phyloP scores from a whole-genome alignment of 2,113 vertebrate species.

The Centrocercus urophasianus region DNA sequence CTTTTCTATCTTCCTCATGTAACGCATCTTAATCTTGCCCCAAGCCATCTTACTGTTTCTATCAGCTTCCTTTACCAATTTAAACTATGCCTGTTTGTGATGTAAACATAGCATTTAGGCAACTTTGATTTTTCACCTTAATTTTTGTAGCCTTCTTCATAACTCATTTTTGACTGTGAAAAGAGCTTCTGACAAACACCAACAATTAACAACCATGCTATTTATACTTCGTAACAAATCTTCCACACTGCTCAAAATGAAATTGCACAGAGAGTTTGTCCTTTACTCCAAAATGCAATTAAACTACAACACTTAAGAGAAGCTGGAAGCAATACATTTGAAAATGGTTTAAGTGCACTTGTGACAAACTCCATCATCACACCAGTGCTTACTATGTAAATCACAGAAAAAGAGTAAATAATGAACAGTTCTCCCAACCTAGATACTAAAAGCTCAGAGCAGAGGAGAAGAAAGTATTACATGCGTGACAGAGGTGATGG shows the following conservation, averaged over 20 bases:
- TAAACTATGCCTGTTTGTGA: not conserved
- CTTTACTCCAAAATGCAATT: not conserved
- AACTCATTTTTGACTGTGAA: not conserved
- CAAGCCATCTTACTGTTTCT: not conserved
- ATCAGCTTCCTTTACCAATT: not conserved
- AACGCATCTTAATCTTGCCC: not conserved
- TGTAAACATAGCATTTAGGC: not conserved
- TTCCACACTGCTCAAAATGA: not conserved
- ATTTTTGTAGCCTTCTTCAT: not conserved
- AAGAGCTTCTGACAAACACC: rapidly evolving
- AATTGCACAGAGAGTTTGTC: not conserved
- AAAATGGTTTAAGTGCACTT: not conserved
- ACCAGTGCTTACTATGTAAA: not conserved
- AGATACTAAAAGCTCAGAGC: not conserved
- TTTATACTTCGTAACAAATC: not conserved
- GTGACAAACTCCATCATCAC: not conserved
- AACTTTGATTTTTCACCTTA: not conserved
- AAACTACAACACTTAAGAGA: not conserved
- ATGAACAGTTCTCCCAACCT: not conserved
- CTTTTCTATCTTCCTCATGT: not conserved
- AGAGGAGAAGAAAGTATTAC: not conserved
- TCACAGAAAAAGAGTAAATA: not conserved
- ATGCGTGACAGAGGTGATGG: not conserved
- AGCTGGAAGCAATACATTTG: not conserved
- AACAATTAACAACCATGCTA: rapidly evolving